phyloP scores from a whole-genome alignment of 1,140 invertebrate species.

The Panonychus citri region DNA sequence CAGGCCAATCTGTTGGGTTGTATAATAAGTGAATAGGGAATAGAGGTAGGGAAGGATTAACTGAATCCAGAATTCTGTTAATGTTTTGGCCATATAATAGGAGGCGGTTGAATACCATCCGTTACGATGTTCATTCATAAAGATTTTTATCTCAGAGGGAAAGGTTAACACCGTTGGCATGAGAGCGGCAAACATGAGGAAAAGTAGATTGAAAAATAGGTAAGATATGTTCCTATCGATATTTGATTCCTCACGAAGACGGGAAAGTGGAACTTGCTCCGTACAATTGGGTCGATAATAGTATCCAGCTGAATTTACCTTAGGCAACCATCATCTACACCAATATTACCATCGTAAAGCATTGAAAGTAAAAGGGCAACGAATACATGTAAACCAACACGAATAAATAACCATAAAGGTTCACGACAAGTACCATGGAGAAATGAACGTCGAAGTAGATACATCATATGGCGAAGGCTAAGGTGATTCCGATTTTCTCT shows the following conservation, averaged over 20 bases:
- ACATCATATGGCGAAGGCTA: background rate
- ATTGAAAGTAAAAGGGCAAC: background rate
- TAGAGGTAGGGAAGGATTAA: background rate
- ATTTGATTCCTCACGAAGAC: background rate
- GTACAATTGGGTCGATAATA: background rate
- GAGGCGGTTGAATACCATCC: slow-evolving; percentile 17
- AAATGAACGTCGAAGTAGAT: background rate
- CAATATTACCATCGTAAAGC: slow-evolving; percentile 1
- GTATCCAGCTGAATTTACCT: background rate
- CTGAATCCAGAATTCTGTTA: slow-evolving; percentile 20
- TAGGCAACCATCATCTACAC: background rate
- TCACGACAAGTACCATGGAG: background rate
- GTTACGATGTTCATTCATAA: slow-evolving; percentile 17
- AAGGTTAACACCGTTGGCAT: slow-evolving; percentile 7
- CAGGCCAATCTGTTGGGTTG: background rate
- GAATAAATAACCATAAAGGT: background rate
- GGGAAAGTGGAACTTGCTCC: background rate
- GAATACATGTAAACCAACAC: background rate
- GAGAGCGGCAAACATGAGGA: slow-evolving; percentile 2
- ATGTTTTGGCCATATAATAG: slow-evolving; percentile 19
- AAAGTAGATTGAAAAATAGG: slow-evolving; percentile 5
- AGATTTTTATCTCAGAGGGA: slow-evolving; percentile 16
- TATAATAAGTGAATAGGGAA: background rate
- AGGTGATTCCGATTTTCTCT: background rate
- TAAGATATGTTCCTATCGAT: background rate